A percentile compares a stretch with the other conserved stretches of the same genome.
phyloP scores from a whole-genome alignment of 1,140 invertebrate species.

The Agrypnia vestita region DNA sequence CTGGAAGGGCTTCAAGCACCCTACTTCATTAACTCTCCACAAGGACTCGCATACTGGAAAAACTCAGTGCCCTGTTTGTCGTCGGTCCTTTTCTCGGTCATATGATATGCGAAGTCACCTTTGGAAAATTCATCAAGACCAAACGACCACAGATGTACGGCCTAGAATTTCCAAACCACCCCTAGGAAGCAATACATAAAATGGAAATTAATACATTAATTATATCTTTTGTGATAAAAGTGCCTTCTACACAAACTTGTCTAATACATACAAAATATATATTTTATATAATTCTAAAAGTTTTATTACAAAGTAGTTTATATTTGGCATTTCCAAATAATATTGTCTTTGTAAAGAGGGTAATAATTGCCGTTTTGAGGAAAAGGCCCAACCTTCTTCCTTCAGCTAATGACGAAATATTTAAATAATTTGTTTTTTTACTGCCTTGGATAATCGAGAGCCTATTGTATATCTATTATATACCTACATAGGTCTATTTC shows the following conservation, averaged over 20 bases:
- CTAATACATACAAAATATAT: slow-evolving; percentile 15
- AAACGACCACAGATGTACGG: slow-evolving; percentile 23
- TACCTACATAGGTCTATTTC: too few species aligned
- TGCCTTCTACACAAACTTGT: slow-evolving; percentile 48
- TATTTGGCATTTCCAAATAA: not conserved
- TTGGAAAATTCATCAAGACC: slow-evolving; percentile 73
- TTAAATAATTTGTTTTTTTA: too few species aligned
- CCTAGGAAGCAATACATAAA: slow-evolving; percentile 44
- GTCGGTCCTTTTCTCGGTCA: slow-evolving; percentile 76
- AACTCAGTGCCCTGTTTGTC: slow-evolving; percentile 78
- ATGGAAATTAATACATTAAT: slow-evolving; percentile 1
- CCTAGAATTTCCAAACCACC: slow-evolving; percentile 52
- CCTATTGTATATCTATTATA: too few species aligned
- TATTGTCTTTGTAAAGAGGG: too few species aligned
- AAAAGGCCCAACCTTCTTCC: too few species aligned
- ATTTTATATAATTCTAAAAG: slow-evolving; percentile 10
- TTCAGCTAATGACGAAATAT: too few species aligned
- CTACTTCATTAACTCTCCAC: slow-evolving; percentile 83
- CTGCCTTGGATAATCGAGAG: too few species aligned
- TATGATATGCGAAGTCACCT: slow-evolving; percentile 79
- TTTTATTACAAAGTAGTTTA: not conserved
- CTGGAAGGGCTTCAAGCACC: slow-evolving; percentile 84
- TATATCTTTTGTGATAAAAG: slow-evolving; percentile 47
- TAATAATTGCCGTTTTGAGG: too few species aligned
- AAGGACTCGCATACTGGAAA: slow-evolving; percentile 85